Evolutionary conservation across 1,140 invertebrate species (phyloP).

Genomic region (Ctenoplectra terminalis): DNA sequence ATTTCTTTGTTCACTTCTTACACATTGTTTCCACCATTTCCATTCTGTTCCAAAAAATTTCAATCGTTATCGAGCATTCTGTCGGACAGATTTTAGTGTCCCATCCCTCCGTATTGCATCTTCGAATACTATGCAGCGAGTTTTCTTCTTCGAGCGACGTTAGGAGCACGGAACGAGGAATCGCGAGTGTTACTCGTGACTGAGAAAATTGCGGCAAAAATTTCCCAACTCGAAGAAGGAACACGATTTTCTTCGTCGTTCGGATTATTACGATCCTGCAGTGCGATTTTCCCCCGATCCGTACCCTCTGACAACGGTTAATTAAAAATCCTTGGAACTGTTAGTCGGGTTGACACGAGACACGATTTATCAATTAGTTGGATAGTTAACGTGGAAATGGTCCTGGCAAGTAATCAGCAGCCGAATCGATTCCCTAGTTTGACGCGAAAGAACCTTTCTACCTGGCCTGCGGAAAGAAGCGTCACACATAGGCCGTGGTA

Average conservation of each 20-base stretch:
- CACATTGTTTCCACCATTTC: background rate
- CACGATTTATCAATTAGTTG: conserved; percentile 51
- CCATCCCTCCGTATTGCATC: too few relatives aligned
- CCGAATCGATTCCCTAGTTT: conserved; percentile 72
- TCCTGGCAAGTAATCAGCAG: conserved; percentile 68
- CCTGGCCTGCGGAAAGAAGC: conserved; percentile 57
- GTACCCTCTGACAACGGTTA: conserved; percentile 30
- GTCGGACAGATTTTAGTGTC: background rate
- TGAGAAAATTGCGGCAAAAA: conserved; percentile 12
- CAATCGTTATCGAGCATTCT: background rate
- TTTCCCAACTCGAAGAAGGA: background rate
- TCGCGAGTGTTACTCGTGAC: background rate
- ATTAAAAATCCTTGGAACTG: conserved; percentile 50
- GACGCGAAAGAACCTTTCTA: conserved; percentile 66
- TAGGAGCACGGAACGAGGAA: background rate
- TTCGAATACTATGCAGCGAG: too few relatives aligned
- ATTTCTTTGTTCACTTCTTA: background rate
- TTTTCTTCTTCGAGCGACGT: background rate
- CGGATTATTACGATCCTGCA: too few relatives aligned
- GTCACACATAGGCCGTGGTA: conserved; percentile 22
- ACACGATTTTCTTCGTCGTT: conserved; percentile 29
- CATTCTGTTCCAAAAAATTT: background rate
- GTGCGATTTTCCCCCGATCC: background rate
- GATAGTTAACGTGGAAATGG: conserved; percentile 51
- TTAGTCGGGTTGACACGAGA: conserved; percentile 55